Percentiles rank a stretch among this genome's conserved stretches.
These are phyloP conservation scores for Pharmacophagus antenor DNA, from an alignment of 2,888 invertebrate species.

Conservation along the genomic window DNA sequence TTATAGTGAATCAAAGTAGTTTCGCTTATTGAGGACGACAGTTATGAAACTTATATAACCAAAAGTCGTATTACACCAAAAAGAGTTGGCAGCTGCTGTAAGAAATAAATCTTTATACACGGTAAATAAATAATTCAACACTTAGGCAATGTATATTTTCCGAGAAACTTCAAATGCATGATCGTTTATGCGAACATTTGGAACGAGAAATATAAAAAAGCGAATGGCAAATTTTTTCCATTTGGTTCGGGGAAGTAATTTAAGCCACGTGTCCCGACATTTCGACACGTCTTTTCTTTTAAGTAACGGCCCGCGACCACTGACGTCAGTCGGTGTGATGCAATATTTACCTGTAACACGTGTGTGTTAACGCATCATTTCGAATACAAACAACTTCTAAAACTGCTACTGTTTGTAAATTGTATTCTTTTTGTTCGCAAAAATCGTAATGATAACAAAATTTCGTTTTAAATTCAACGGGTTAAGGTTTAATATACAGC, in stretches of 20 bases:
- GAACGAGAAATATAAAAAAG: conserved; percentile 10
- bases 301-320: conserved; percentile 4
- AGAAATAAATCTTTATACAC: conserved; percentile 1
- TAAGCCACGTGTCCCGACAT: conserved; percentile 26
- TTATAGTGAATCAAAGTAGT: too few species aligned
- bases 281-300: conserved; percentile 20
- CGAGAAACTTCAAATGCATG: conserved; percentile 12
- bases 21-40: neutral
- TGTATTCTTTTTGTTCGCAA: conserved; percentile 18
- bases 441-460: neutral
- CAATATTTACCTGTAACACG: conserved; percentile 16
- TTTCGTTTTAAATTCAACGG: neutral
- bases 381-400: conserved; percentile 16
- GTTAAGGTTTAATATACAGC: conserved; percentile 7
- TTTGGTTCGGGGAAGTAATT: conserved; percentile 13
- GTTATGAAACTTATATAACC: neutral
- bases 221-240: conserved; percentile 1
- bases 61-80: neutral
- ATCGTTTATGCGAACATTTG: conserved; percentile 11
- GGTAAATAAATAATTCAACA: conserved; percentile 1
- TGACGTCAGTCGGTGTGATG: conserved; percentile 1
- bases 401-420: conserved; percentile 13
- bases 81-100: neutral
- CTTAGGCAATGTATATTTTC: neutral
- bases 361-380: conserved; percentile 18